Conservation (phyloP, 2,888 invertebrate genomes). For the Conistra vaccinii region DNA sequence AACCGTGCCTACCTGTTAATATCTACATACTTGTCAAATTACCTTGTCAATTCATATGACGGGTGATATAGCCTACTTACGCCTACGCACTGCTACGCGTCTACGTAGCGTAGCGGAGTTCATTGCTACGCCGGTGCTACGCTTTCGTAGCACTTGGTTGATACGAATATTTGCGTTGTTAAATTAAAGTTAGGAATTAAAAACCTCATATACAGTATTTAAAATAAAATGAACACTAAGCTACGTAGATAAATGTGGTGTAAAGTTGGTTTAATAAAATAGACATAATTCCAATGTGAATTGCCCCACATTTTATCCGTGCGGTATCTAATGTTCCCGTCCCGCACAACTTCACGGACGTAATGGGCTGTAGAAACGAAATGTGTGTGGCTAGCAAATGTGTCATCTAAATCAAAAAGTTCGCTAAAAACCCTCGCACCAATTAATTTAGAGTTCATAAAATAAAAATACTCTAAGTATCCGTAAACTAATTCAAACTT, state of each 20-base stretch:
- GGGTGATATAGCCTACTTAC: constrained; percentile 56
- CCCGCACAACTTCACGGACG: constrained; percentile 63
- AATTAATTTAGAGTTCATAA: constrained; percentile 70
- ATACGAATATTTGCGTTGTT: neutral
- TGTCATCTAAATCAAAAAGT: constrained; percentile 69
- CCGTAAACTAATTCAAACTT: constrained; percentile 75
- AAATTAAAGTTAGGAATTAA: constrained; percentile 1
- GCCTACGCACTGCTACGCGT: constrained; percentile 52
- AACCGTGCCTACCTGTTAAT: constrained; percentile 62
- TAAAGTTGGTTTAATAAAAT: constrained; percentile 60
- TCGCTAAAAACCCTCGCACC: constrained; percentile 63
- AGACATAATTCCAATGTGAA: constrained; percentile 60
- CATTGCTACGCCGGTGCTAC: constrained; percentile 65
- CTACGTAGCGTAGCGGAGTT: constrained; percentile 44
- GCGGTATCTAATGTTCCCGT: constrained; percentile 62
- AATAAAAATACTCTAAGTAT: constrained; percentile 65
- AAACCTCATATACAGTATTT: constrained; percentile 19
- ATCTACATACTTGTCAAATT: constrained; percentile 68
- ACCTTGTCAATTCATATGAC: constrained; percentile 66
- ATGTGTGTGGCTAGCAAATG: constrained; percentile 65
- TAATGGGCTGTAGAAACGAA: constrained; percentile 67
- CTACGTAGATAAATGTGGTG: constrained; percentile 48
- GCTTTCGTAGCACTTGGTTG: constrained; percentile 55
- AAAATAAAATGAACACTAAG: constrained; percentile 34
- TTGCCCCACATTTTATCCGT: constrained; percentile 62